Conservation (phyloP, 1,140 invertebrate species). For the Hermetia illucens region DNA sequence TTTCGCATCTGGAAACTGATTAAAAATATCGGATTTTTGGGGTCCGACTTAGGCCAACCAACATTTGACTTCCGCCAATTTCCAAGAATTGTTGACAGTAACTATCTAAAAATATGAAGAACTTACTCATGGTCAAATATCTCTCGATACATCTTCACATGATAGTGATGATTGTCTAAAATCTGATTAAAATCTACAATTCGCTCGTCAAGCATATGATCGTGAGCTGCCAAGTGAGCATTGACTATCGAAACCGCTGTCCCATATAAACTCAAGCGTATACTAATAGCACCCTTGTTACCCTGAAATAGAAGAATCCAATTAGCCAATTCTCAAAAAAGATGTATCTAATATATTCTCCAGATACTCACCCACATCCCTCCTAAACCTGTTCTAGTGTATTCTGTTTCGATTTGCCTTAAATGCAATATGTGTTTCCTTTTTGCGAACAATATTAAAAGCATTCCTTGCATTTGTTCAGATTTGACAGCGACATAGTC, state of each 20-base stretch:
- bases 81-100: not conserved
- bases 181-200: conserved; percentile 80
- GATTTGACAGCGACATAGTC: conserved; percentile 66
- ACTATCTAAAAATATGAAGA: not conserved
- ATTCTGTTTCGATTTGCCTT: conserved; percentile 67
- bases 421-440: conserved; percentile 65
- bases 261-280: conserved; percentile 73
- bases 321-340: no score
- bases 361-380: conserved; percentile 71
- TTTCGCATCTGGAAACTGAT: no score
- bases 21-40: no score
- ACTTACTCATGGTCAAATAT: conserved; percentile 85
- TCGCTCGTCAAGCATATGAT: conserved; percentile 60
- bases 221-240: conserved; percentile 77
- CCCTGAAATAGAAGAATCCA: conserved; percentile 69
- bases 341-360: no score
- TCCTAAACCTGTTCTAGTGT: conserved; percentile 73
- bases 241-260: conserved; percentile 79
- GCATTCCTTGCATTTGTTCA: conserved; percentile 61
- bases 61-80: conserved; percentile 1
- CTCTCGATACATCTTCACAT: conserved; percentile 54
- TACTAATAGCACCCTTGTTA: conserved; percentile 85
- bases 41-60: no score
- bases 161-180: conserved; percentile 52
- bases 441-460: conserved; percentile 60